These are phyloP conservation scores for Streblospio benedicti DNA, from an alignment of 1,140 invertebrate species.

Conservation along the genomic window DNA sequence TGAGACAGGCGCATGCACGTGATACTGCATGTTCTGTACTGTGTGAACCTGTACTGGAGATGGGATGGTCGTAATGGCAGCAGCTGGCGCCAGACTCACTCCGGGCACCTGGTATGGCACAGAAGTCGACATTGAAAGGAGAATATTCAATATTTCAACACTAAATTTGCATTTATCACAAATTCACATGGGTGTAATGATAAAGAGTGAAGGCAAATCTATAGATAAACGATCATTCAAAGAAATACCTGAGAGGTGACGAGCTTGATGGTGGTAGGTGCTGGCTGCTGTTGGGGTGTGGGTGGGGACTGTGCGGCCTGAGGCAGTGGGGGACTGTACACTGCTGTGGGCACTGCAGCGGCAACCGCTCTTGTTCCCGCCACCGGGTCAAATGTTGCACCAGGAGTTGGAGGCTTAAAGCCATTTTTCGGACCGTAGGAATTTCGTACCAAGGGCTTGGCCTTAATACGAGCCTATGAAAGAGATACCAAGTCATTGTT, in stretches of 20 bases:
- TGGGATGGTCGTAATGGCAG: no score
- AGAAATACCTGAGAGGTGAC: not conserved
- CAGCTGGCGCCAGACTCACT: no score
- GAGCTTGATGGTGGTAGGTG: conserved; percentile 6
- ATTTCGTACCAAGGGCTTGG: conserved; percentile 68
- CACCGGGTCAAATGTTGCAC: conserved; percentile 22
- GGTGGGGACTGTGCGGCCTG: conserved; percentile 25
- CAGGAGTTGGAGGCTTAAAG: conserved; percentile 37
- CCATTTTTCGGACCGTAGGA: conserved; percentile 51
- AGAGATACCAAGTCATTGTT: not conserved
- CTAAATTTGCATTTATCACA: no score
- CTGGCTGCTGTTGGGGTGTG: conserved; percentile 25
- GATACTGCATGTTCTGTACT: not conserved
- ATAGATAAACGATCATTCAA: not conserved
- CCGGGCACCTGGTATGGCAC: no score
- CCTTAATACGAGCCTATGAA: conserved; percentile 68
- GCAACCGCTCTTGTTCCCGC: conserved; percentile 21
- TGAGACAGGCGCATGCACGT: not conserved
- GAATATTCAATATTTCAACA: no score
- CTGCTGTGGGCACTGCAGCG: not conserved
- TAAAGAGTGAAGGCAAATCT: no score
- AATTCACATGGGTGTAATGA: no score
- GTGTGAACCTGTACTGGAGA: not conserved
- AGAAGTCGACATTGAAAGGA: no score
- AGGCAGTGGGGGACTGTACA: conserved; percentile 14